phyloP scores from a whole-genome alignment of 2,888 invertebrate genomes.

The Lithophane leautieri region DNA sequence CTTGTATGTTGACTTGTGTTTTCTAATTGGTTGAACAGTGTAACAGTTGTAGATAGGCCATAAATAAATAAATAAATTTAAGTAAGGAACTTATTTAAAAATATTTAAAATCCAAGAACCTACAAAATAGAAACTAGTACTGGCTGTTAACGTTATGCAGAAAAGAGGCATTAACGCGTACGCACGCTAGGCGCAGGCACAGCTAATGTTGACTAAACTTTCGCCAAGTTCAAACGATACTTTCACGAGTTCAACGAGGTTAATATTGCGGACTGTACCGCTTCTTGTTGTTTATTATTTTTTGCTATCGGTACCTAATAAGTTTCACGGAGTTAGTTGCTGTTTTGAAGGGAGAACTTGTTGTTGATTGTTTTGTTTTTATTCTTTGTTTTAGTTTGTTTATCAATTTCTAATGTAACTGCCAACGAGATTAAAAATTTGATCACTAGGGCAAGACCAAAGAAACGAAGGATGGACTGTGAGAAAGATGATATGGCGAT shows the following conservation, averaged over 20 bases:
- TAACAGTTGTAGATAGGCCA: no score
- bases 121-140: constrained; percentile 46
- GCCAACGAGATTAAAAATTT: neutral
- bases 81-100: neutral
- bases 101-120: constrained; percentile 23
- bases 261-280: constrained; percentile 53
- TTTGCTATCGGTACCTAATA: constrained; percentile 10
- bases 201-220: constrained; percentile 51
- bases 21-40: no score
- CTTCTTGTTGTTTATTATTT: constrained; percentile 40
- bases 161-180: constrained; percentile 51
- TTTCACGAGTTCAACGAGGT: constrained; percentile 63
- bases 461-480: no score
- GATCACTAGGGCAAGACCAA: no score
- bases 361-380: neutral
- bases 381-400: constrained; percentile 6
- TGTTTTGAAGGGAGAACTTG: neutral
- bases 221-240: constrained; percentile 59
- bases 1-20: no score
- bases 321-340: constrained; percentile 6
- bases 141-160: constrained; percentile 50
- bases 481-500: no score
- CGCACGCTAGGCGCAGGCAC: constrained; percentile 32
- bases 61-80: no score
- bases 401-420: neutral